A percentile compares a stretch with the other conserved stretches of the same genome.
phyloP scores from a whole-genome alignment of 2,797 vertebrate species.

The Microctenopoma steveboyesi region DNA sequence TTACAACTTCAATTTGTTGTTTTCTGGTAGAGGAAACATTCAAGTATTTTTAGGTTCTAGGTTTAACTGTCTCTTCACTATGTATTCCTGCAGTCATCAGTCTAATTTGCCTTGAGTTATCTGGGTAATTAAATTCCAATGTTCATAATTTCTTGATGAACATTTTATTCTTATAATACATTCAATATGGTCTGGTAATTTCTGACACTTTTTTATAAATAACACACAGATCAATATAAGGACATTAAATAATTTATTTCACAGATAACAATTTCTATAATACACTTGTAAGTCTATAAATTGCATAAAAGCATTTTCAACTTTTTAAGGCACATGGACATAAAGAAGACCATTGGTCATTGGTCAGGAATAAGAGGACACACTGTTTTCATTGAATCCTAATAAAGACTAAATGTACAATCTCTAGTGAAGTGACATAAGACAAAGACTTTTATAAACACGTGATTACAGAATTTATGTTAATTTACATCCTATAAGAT shows the following conservation, averaged over 20 bases:
- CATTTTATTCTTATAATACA: too few species aligned
- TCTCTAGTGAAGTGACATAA: neutral
- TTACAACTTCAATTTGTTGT: too few species aligned
- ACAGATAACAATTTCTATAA: constrained; percentile 41
- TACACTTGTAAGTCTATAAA: constrained; percentile 42
- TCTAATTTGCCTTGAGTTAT: too few species aligned
- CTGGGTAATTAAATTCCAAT: too few species aligned
- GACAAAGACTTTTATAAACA: neutral
- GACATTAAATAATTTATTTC: constrained; percentile 63
- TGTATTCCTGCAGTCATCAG: too few species aligned
- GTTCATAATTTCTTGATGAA: too few species aligned
- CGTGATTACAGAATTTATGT: neutral
- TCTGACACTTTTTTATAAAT: neutral
- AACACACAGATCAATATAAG: neutral
- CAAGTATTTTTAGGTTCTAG: too few species aligned
- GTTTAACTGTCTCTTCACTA: too few species aligned
- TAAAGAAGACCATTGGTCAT: neutral
- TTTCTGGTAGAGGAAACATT: too few species aligned
- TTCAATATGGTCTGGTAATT: too few species aligned
- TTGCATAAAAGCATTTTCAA: constrained; percentile 30
- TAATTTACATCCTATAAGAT: neutral
- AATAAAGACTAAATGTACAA: constrained; percentile 3
- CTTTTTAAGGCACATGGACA: constrained; percentile 17
- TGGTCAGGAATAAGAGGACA: neutral
- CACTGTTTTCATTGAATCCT: neutral